Evolutionary conservation across 1,140 invertebrate genomes (phyloP), one percentile per base, ranked within the genome.

Genomic region (Lepidostoma basale): DNA sequence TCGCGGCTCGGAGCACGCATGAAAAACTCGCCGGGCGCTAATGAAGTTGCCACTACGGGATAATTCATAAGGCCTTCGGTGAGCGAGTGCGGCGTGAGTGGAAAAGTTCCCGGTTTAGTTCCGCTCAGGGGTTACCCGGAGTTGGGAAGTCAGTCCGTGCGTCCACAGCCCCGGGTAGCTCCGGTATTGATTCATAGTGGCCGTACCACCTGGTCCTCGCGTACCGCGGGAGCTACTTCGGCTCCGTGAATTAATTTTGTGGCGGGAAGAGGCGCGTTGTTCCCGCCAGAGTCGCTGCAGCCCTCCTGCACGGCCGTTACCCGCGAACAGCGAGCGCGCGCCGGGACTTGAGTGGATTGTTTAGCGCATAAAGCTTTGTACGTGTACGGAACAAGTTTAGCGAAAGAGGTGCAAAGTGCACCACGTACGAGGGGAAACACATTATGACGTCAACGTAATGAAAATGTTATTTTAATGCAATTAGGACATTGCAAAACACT

Each of bases 201-300:
- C 66, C 66, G 66, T 68, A 62, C 66, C 66, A 68, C 40, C 58
- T 68, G 66, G 66, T 62, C 58, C 56, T 42, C 44, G 14, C 39
- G 36, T 54, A 68, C 62, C 16, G 25, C n/a, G 4, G 20, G 20
- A 14, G 22, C n/a, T n/a, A n/a, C n/a, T n/a, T n/a, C n/a, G 58
- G 16, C 25, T 16, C 58, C 58, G 10, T 25, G 39, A 45, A 44
- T 62, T 42, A 23, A 62, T 44, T 62, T 62, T 28, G 23, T 18
- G 44, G 39, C 39, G 36, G 36, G 14, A 18, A 52, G 12, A 26
- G 47, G 47, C 47, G 47, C n/a, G 25, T n/a, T 1, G 9, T 10
- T 9, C 16, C 22, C 23, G 16, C n/a, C 47, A 10, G 47, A 12
- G 47, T 18, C 8, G 16, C 20, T 18, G 16, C 44, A 47, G 20